These are phyloP conservation scores for Salticus scenicus DNA, from an alignment of 2,888 invertebrate species.

Conservation along the genomic window DNA sequence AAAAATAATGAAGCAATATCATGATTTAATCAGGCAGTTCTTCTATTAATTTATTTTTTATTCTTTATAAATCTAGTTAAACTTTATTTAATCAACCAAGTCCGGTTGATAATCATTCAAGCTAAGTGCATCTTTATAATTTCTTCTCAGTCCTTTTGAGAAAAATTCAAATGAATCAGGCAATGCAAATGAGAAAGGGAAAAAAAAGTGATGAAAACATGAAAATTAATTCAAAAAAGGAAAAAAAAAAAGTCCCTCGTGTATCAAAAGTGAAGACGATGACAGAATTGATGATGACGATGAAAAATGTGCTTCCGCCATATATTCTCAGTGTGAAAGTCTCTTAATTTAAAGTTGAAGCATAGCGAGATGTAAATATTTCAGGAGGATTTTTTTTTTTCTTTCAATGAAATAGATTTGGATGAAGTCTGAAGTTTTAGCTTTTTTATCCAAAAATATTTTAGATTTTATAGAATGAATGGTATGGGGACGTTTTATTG, in stretches of 20 bases:
- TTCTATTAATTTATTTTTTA: too few species aligned
- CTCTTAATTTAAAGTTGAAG: not conserved
- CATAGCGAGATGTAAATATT: not conserved
- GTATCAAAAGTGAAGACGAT: not conserved
- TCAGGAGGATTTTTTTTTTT: too few species aligned
- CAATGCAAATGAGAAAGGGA: not conserved
- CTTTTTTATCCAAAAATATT: too few species aligned
- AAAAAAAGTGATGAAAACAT: not conserved
- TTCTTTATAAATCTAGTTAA: too few species aligned
- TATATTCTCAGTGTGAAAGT: not conserved
- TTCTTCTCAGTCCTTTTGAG: not conserved
- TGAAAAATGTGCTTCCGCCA: not conserved
- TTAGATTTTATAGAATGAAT: too few species aligned
- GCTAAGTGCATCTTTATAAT: not conserved
- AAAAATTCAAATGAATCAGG: not conserved
- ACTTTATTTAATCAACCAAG: too few species aligned
- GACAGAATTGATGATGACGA: constrained; percentile 5
- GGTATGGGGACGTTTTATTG: too few species aligned
- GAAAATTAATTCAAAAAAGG: not conserved
- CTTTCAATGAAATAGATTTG: too few species aligned
- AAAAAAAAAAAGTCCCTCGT: not conserved
- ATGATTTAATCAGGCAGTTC: too few species aligned
- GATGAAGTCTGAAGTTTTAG: too few species aligned
- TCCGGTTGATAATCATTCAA: not conserved
- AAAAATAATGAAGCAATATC: too few species aligned